phyloP scores from a whole-genome alignment of 2,888 invertebrate genomes.

The Villa cingulata region DNA sequence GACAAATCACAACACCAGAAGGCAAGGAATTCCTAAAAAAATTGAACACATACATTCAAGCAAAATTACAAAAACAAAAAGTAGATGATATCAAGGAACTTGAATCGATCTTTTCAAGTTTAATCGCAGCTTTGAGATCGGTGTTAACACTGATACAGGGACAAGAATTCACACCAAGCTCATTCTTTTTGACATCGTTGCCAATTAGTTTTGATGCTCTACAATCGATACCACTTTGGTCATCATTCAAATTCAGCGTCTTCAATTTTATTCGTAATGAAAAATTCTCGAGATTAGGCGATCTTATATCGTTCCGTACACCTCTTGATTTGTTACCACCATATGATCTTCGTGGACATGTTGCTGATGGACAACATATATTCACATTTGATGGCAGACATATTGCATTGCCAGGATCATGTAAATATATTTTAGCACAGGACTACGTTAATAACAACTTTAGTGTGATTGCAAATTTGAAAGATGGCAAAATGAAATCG shows the following conservation, averaged over 20 bases:
- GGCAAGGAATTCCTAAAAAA: slow-evolving; percentile 45
- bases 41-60: slow-evolving; percentile 47
- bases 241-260: slow-evolving; percentile 45
- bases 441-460: slow-evolving; percentile 81
- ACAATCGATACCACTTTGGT: slow-evolving; percentile 41
- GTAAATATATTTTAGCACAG: slow-evolving; percentile 71
- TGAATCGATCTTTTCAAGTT: slow-evolving; percentile 45
- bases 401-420: slow-evolving; percentile 64
- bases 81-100: slow-evolving; percentile 51
- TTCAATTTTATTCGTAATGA: slow-evolving; percentile 45
- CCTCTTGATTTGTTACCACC: slow-evolving; percentile 49
- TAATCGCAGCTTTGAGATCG: slow-evolving; percentile 45
- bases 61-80: slow-evolving; percentile 43
- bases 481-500: slow-evolving; percentile 52
- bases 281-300: slow-evolving; percentile 43
- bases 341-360: slow-evolving; percentile 51
- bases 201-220: slow-evolving; percentile 35
- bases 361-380: slow-evolving; percentile 70
- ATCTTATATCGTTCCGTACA: slow-evolving; percentile 39
- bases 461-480: slow-evolving; percentile 58
- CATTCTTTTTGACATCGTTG: slow-evolving; percentile 17
- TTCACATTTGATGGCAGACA: slow-evolving; percentile 81
- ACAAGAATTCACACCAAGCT: not conserved
- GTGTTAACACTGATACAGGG: slow-evolving; percentile 14
- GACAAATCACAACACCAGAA: slow-evolving; percentile 50